Base-by-base conservation (phyloP, 2,888 invertebrate species). In the Agrotis puta region DNA sequence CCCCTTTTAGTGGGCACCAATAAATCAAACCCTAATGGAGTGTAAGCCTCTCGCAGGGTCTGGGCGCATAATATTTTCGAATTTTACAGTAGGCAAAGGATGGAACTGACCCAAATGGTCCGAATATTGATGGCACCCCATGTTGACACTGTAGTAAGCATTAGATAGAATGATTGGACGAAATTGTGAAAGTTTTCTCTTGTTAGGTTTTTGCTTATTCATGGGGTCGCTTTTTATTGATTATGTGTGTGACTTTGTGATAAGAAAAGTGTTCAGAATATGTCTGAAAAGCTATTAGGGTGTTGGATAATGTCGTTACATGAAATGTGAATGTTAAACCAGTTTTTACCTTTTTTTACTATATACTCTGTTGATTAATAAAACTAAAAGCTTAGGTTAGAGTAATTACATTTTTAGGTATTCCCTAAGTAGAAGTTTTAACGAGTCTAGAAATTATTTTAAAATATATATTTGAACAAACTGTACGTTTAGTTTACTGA, bases 1-100 rank as follows among this genome's bases (percentile, higher is more conserved):
- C 94, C 94, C n/a, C 95, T 95, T 95, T 95, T 95, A 94, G 93
- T 92, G 91, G 90, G 88, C 83, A 88, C 92, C 90, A 89, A 95
- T 95, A 95, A 95, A 95, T 95, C 95, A 95, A 93, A 85, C 85
- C 92, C 87, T 95, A 95, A 95, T 95, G 95, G 94, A 94, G 92
- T 93, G 90, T 91, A 90, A 93, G 89, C 91, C 87, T 87, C 85
- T 90, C 85, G 85, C 84, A 84, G 89, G 89, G 90, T 89, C 88
- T 91, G 87, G 84, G 88, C 88, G 91, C 91, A 93, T 93, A 92
- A 92, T 93, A 93, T 94, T 94, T 92, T 89, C 87, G 89, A 92
- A 91, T 92, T 92, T 92, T 89, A 91, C 88, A 90, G 89, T 92
- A 90, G 90, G 91, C 89, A 84, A 39, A 84, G 86, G 87, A 87